Evolutionary conservation across 2,888 invertebrate species (phyloP), one percentile per base, ranked within the genome.

Genomic region (Tinea pellionella): DNA sequence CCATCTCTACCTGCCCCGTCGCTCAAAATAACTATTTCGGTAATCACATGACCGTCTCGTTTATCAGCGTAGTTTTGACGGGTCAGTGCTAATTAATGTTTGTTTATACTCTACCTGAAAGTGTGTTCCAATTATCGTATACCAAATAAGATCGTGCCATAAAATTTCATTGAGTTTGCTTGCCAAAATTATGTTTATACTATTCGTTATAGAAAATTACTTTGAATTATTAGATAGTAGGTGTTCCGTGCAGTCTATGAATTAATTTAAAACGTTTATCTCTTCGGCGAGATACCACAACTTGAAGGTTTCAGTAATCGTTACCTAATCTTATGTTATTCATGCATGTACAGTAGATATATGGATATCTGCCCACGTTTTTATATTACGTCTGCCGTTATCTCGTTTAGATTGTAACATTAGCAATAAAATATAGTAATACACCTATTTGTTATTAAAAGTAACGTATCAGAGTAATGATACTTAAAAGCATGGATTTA

Each of bases 11-110:
- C 64, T 63, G 63, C 59, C 57, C 57, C 8, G 57, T 19, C 58
- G 60, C 63, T 61, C 55, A 60, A 60, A 59, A 63, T 60, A 60
- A 61, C 61, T 60, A 60, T 60, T 63, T 63, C 51, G 59, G 30
- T 59, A 30, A 53, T 53, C 53, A 53, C 24, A 53, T 53, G 53
- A 53, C 53, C 53, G 53, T n/a, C 13, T 53, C 19, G 18, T 53
- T 53, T 47, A 47, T 47, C 47, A 47, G 9, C 37, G 37, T 37
- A 37, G 12, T 47, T 47, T 47, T 15, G 47, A 16, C 47, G 16
- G 47, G 47, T 47, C 47, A 47, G 47, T 47, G 15, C 15, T 47
- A 47, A 47, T 47, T 47, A 47, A 47, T 47, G n/a, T 47, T 47
- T 47, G 47, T 47, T 47, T 47, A n/a, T 15, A 15, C 9, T 37